Base-by-base conservation (phyloP, 2,888 invertebrate genomes). In the Melikaiella ostensackeni region DNA sequence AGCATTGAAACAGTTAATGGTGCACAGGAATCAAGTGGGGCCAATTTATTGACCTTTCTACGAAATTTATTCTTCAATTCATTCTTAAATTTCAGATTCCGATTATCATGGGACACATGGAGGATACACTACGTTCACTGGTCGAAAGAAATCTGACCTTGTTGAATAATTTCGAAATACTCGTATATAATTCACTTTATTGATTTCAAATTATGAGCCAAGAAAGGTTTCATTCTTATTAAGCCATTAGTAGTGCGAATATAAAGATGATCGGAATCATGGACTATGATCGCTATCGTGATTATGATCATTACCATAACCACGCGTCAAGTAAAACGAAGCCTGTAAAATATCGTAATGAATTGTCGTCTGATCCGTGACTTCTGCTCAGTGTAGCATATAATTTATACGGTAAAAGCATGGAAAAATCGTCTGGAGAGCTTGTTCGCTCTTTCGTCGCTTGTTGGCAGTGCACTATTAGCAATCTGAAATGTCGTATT, bases 281-380 rank as follows among this genome's bases (percentile, higher is more conserved):
- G 6, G 27, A 70, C 30, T 33, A 33, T 33, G 33, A 70, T 70
- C 42, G 46, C 46, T 46, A 66, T 66, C 46, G 30, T 64, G 66
- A 66, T 66, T 50, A 50, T 50, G 50, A 70, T 70, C 70, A 50
- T 70, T 70, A 70, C 70, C 70, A 70, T 70, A 70, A 50, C 46
- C 46, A 70, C 30, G 70, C 70, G 55, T 70, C 70, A 55, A n/a
- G 70, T 50, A 55, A 30, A 70, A 50, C n/a, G n/a, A 70, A 50
- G 50, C 70, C 55, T 70, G 70, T 55, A 70, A 70, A 70, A 70
- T 70, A 55, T 70, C 33, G 50, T 70, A 70, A 70, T 70, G 70
- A 70, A 70, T 70, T 70, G 70, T 70, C 70, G 70, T 70, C 70
- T 55, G 70, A 70, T 70, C 70, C 70, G 70, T 70, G 70, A 70